These are phyloP conservation scores for Drosophila sp. DNA, from an alignment of 1,140 invertebrate genomes.

Conservation along the genomic window DNA sequence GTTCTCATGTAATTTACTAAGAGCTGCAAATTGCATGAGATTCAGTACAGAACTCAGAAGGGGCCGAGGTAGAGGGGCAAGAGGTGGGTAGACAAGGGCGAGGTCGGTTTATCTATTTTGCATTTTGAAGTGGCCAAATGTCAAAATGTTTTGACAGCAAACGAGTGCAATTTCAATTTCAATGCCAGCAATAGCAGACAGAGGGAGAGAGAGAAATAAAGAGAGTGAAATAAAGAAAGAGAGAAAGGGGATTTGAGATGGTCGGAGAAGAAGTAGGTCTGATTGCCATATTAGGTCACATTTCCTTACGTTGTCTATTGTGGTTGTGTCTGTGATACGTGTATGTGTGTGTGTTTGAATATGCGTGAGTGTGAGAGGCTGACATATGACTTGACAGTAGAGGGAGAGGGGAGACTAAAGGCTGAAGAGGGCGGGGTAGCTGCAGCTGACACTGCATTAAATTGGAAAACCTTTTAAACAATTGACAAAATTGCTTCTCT, in stretches of 20 bases:
- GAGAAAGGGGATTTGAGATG: not conserved
- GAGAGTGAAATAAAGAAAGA: not conserved
- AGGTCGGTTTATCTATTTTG: slow-evolving; percentile 39
- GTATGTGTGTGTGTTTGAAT: slow-evolving; percentile 32
- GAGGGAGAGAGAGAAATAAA: not conserved
- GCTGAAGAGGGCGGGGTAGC: not conserved
- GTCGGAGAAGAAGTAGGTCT: slow-evolving; percentile 27
- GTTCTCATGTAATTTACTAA: slow-evolving; percentile 70
- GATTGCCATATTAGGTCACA: slow-evolving; percentile 65
- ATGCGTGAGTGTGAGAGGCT: slow-evolving; percentile 26
- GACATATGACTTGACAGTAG: slow-evolving; percentile 57
- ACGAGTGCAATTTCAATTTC: slow-evolving; percentile 63
- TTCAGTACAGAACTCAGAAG: slow-evolving; percentile 15
- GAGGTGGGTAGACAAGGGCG: not conserved
- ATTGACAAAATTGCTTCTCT: slow-evolving; percentile 54
- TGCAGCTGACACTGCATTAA: slow-evolving; percentile 49
- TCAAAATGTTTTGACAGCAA: slow-evolving; percentile 62
- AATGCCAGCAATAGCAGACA: slow-evolving; percentile 52
- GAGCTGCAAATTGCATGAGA: slow-evolving; percentile 41
- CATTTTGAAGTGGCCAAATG: slow-evolving; percentile 51
- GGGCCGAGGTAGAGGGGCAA: slow-evolving; percentile 20
- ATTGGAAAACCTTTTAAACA: slow-evolving; percentile 55
- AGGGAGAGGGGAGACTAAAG: slow-evolving; percentile 6
- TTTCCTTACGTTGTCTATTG: slow-evolving; percentile 26
- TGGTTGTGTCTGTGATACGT: slow-evolving; percentile 6